Base-by-base conservation (phyloP, 2,797 vertebrate species). In the Neopelma chrysocephalum region DNA sequence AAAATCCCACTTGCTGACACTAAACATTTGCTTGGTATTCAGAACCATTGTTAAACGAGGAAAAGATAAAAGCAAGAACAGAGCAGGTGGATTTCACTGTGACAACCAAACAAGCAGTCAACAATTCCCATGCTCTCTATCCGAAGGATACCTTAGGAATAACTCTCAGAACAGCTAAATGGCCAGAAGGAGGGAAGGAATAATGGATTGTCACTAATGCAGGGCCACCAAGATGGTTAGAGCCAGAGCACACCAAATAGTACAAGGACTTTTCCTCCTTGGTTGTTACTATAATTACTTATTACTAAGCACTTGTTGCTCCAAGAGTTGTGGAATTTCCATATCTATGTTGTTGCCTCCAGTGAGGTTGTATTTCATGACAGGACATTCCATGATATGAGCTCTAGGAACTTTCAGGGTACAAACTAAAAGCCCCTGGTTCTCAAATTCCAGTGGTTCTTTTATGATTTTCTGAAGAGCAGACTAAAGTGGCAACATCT, bases 21-120 rank as follows among this genome's bases (percentile, higher is more conserved):
- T n/a, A 42, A 91, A 82, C 84, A 58, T 75, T 45, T 87, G 56
- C 89, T 84, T 88, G 72, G 85, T 57, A 45, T 64, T 91, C 66
- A 64, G 29, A 92, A 76, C 15, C 68, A 13, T 5, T 73, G 89
- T 50, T 86, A 57, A 81, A 81, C 0, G 3, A 82, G 8, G n/a
- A 32, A 70, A 84, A 93, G 80, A 71, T 45, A 17, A 94, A 92
- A 81, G 79, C 54, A 51, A 56, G 60, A 91, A 71, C 27, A 87
- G 31, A 65, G 50, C 38, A 91, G 71, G 45, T 50, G 68, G 80
- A 57, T 82, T 87, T 43, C 69, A 87, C 51, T 31, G 53, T n/a
- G 53, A 66, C 84, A 95, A 47, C 26, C 6, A 26, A 95, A 80
- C 34, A 62, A 36, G 50, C 5, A 68, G 68, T 18, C 78, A 80